Percentiles rank a stretch among this genome's conserved stretches.
Conservation (phyloP, 2,888 invertebrate species). For the Sphaeridia pumilis region DNA sequence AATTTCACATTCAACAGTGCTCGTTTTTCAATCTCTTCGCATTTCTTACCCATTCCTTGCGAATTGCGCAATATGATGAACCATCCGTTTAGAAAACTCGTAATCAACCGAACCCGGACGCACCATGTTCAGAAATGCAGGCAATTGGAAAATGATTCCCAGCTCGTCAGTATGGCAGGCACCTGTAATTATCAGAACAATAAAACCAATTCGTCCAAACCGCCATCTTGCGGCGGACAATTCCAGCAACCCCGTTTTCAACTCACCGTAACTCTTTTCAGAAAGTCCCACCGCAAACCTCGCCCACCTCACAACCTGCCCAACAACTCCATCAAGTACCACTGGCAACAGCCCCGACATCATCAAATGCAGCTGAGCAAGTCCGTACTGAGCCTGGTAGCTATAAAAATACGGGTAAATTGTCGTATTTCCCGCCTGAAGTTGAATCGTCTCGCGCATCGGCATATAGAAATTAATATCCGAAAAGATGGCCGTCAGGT, state of each 20-base stretch:
- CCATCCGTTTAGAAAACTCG: constrained; percentile 19
- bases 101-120: constrained; percentile 17
- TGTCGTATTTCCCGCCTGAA: constrained; percentile 18
- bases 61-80: constrained; percentile 19
- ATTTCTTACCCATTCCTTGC: constrained; percentile 17
- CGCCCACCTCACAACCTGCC: constrained; percentile 10
- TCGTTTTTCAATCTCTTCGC: neutral
- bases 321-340: constrained; percentile 8
- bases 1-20: neutral
- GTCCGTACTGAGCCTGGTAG: constrained; percentile 17
- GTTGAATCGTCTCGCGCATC: constrained; percentile 12
- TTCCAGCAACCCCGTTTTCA: too few species aligned
- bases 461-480: constrained; percentile 20
- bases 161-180: constrained; percentile 21
- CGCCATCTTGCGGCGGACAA: too few species aligned
- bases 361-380: constrained; percentile 14
- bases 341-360: constrained; percentile 10
- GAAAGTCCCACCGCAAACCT: constrained; percentile 6
- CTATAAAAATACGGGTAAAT: constrained; percentile 21
- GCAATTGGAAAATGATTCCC: constrained; percentile 14
- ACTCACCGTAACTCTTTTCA: constrained; percentile 1
- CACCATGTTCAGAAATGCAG: constrained; percentile 11
- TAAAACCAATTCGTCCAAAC: too few species aligned
- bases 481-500: constrained; percentile 18
- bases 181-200: too few species aligned